phyloP scores from a whole-genome alignment of 2,888 invertebrate species.

The Cryptus viduatorius region DNA sequence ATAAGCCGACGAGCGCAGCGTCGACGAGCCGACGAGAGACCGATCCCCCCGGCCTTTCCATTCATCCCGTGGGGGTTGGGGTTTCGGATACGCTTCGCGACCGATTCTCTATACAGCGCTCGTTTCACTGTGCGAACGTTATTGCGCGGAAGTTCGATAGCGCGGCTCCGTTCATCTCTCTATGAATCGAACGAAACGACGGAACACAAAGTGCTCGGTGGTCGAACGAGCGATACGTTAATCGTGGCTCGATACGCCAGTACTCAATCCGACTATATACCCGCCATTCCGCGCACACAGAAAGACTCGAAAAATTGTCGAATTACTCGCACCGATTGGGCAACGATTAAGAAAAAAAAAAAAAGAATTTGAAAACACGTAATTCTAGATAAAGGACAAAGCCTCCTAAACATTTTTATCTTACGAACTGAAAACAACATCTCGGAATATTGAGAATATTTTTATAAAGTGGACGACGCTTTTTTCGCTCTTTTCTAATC shows the following conservation, averaged over 20 bases:
- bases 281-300: background rate
- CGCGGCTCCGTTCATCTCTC: constrained; percentile 57
- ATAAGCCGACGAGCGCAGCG: constrained; percentile 61
- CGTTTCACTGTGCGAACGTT: constrained; percentile 65
- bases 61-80: background rate
- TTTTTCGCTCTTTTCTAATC: too few relatives aligned
- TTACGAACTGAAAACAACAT: too few relatives aligned
- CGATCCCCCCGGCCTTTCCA: constrained; percentile 36
- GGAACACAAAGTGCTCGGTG: constrained; percentile 32
- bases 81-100: constrained; percentile 3
- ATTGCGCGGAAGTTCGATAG: constrained; percentile 75
- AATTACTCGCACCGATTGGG: background rate
- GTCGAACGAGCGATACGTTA: constrained; percentile 44
- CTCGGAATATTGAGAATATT: too few relatives aligned
- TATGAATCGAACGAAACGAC: constrained; percentile 52
- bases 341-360: background rate
- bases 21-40: constrained; percentile 32
- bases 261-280: constrained; percentile 22
- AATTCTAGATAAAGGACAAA: too few relatives aligned
- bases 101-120: constrained; percentile 16
- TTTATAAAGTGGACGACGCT: too few relatives aligned
- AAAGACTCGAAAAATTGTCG: constrained; percentile 7
- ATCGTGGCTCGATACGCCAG: constrained; percentile 27
- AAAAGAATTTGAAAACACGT: background rate
- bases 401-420: too few relatives aligned